Percentiles rank a stretch among this genome's conserved stretches.
Conservation (phyloP, 2,113 vertebrate species). For the Tyrannus savana region DNA sequence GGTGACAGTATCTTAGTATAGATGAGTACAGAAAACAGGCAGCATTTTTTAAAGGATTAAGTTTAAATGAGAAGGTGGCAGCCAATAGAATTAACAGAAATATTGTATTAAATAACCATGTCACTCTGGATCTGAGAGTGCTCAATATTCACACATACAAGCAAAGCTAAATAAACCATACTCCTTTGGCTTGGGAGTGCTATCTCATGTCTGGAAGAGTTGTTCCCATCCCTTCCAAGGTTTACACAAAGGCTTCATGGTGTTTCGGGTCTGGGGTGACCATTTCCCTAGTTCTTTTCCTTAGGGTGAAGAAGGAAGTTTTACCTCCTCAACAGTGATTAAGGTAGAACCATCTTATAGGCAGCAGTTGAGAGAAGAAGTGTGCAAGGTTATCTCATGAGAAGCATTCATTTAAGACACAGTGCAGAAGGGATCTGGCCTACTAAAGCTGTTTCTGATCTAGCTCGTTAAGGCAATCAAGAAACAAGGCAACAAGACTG, state of each 20-base stretch:
- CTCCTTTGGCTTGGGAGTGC: background rate
- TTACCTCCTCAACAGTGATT: background rate
- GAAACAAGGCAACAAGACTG: background rate
- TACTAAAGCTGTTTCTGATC: background rate
- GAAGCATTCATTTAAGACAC: background rate
- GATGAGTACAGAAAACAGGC: background rate
- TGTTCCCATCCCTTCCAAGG: background rate
- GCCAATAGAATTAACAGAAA: background rate
- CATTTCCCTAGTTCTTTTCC: background rate
- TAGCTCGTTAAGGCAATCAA: background rate
- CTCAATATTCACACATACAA: background rate
- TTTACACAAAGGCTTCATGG: rapidly evolving
- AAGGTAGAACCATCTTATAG: background rate
- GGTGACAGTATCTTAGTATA: background rate
- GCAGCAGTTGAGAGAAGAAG: background rate
- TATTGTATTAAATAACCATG: background rate
- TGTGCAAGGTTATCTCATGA: rapidly evolving
- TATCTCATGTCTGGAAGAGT: background rate
- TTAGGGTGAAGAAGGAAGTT: background rate
- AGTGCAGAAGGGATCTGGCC: background rate
- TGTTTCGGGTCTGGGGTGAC: background rate
- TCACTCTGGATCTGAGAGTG: background rate
- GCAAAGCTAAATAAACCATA: background rate
- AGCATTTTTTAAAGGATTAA: background rate
- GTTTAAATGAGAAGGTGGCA: background rate